Evolutionary conservation across 2,113 vertebrate genomes (phyloP), one percentile per base, ranked within the genome.

Genomic region (Gallinago undulata): DNA sequence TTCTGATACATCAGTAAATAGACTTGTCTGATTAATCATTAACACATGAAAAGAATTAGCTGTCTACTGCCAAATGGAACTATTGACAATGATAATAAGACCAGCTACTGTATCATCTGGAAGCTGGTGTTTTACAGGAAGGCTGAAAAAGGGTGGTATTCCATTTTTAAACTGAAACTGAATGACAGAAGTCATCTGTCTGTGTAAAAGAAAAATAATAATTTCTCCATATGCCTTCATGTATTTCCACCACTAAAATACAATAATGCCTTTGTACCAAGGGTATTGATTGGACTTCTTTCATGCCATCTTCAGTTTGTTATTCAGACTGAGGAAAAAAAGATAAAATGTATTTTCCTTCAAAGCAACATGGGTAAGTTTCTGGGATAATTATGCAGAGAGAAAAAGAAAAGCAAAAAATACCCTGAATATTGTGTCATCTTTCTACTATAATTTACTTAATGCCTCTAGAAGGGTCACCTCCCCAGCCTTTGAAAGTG

Each of bases 61-160:
- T 98, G 92, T 98, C 98, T 98, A 97, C 99, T 99, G 98, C 97
- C 98, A 98, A 99, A 99, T 99, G 98, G 98, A 98, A 99, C 99
- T 99, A 99, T 99, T 99, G 99, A 99, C 99, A 99, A 98, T 98
- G 99, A 99, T 99, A 99, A 99, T 99, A 99, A 98, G 98, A 98
- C 84, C 47, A 83, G 48, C 80, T 82, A 97, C 96, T 93, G 96
- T 96, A 94, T 97, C 97, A 98, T 97, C 97, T 97, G 91, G 92
- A 97, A 98, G 94, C 87, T 79, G 74, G 47, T 96, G 82, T 83
- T 97, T 96, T 93, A 94, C 93, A 95, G 94, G 84, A 96, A 70
- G 91, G 86, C 67, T 96, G 91, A 72, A 94, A 96, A 94, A 83
- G 87, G 81, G 91, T 87, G 90, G 82, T 69, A 77, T 86, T 88